A percentile compares a stretch with the other conserved stretches of the same genome.
These are phyloP conservation scores for Nasonovia ribisnigri DNA, from an alignment of 2,888 invertebrate genomes.

Conservation along the genomic window DNA sequence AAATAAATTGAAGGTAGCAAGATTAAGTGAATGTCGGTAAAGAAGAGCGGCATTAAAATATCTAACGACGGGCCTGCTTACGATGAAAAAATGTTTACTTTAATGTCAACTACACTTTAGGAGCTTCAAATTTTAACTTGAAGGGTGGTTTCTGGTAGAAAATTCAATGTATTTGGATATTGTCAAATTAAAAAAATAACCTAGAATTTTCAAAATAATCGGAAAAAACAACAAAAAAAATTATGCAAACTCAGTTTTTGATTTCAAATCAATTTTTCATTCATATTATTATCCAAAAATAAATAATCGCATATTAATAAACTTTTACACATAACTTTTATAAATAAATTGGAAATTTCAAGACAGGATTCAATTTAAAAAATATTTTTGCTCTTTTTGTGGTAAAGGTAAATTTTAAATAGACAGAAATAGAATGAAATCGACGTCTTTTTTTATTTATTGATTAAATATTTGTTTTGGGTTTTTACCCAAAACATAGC, in stretches of 20 bases:
- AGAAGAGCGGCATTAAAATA: too few species aligned
- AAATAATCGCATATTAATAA: not conserved
- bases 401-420: not conserved
- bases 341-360: not conserved
- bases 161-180: not conserved
- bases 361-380: not conserved
- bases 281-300: not conserved
- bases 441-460: not conserved
- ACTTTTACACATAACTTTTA: too few species aligned
- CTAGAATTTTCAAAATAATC: not conserved
- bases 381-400: not conserved
- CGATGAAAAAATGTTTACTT: too few species aligned
- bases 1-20: too few species aligned
- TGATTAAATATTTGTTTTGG: not conserved
- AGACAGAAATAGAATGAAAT: not conserved
- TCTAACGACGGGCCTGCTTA: too few species aligned
- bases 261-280: not conserved
- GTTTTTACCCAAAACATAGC: too few species aligned
- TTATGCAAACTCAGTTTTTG: not conserved
- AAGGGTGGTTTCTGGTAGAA: not conserved
- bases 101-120: not conserved
- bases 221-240: not conserved
- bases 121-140: not conserved
- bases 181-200: not conserved
- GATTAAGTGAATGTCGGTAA: too few species aligned